Conservation (phyloP, 2,888 invertebrate genomes). For the Anthrax anthrax region DNA sequence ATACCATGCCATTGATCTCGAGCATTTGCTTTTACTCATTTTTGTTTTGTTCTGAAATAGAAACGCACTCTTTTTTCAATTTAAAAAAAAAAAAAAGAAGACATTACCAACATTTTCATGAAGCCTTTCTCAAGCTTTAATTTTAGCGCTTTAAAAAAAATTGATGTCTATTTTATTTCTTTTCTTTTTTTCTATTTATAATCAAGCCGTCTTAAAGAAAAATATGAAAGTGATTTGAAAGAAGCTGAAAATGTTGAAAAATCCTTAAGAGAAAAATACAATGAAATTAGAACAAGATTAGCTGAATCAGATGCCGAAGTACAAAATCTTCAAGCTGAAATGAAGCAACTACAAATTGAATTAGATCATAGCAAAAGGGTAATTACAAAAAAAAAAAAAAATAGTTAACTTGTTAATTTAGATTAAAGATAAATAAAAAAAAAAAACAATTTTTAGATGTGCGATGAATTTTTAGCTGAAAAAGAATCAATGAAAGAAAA, state of each 20-base stretch:
- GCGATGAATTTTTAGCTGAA: slow-evolving; percentile 40
- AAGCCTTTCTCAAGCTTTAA: no score
- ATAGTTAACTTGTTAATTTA: no score
- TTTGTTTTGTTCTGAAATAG: not conserved
- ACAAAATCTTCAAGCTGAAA: slow-evolving; percentile 41
- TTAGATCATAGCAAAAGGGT: slow-evolving; percentile 50
- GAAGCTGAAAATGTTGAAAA: slow-evolving; percentile 52
- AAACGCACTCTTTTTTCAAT: no score
- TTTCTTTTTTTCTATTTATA: not conserved
- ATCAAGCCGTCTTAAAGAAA: slow-evolving; percentile 55
- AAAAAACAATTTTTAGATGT: slow-evolving; percentile 22
- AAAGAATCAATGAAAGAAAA: slow-evolving; percentile 42
- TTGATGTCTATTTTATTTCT: not conserved
- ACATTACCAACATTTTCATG: no score
- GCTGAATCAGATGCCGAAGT: slow-evolving; percentile 49
- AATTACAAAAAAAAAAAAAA: not conserved
- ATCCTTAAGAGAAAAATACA: slow-evolving; percentile 49
- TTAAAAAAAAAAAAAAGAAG: no score
- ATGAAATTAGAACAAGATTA: slow-evolving; percentile 48
- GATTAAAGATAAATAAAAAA: no score
- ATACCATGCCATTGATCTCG: no score
- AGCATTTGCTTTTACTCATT: no score
- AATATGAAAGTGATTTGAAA: slow-evolving; percentile 56
- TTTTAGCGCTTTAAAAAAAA: no score
- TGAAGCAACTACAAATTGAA: slow-evolving; percentile 52